A percentile compares a stretch with the other conserved stretches of the same genome.
Conservation (phyloP, 2,113 vertebrate species). For the Larimichthys crocea region DNA sequence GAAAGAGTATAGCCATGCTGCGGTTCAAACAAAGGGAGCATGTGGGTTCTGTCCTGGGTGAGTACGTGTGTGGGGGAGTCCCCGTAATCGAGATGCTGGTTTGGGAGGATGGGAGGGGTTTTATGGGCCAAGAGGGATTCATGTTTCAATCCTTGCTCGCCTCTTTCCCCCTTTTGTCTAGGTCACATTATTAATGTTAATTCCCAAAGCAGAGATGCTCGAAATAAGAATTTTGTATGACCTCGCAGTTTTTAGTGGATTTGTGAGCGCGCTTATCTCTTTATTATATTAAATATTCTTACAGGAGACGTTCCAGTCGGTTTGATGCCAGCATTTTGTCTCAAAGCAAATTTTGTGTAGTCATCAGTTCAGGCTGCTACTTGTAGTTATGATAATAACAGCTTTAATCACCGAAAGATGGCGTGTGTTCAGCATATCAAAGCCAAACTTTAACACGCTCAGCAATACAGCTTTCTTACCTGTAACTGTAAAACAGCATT, state of each 20-base stretch:
- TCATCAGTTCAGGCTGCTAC: slow-evolving; percentile 45
- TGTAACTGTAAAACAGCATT: background rate
- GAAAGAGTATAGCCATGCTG: slow-evolving; percentile 53
- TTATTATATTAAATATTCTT: background rate
- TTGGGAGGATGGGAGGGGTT: slow-evolving; percentile 55
- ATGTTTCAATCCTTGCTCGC: slow-evolving; percentile 66
- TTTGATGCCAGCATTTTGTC: slow-evolving; percentile 38
- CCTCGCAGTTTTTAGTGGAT: slow-evolving; percentile 12
- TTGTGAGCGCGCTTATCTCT: background rate
- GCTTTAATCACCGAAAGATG: slow-evolving; percentile 24
- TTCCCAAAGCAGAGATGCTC: slow-evolving; percentile 45
- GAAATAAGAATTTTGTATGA: slow-evolving; percentile 39
- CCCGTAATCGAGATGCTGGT: slow-evolving; percentile 58
- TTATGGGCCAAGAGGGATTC: slow-evolving; percentile 71
- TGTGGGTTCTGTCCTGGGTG: slow-evolving; percentile 56
- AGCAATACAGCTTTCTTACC: background rate
- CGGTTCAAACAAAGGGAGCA: slow-evolving; percentile 72
- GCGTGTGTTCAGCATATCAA: slow-evolving; percentile 21
- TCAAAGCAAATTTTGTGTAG: slow-evolving; percentile 6
- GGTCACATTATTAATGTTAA: slow-evolving; percentile 58
- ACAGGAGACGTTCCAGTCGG: slow-evolving; percentile 10
- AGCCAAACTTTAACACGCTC: slow-evolving; percentile 1
- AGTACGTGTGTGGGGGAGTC: slow-evolving; percentile 41
- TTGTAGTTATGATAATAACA: slow-evolving; percentile 37
- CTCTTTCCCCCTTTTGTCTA: slow-evolving; percentile 58